These are phyloP conservation scores for Rhabditophanes sp. DNA, from an alignment of 2,888 invertebrate species.

Conservation along the genomic window DNA sequence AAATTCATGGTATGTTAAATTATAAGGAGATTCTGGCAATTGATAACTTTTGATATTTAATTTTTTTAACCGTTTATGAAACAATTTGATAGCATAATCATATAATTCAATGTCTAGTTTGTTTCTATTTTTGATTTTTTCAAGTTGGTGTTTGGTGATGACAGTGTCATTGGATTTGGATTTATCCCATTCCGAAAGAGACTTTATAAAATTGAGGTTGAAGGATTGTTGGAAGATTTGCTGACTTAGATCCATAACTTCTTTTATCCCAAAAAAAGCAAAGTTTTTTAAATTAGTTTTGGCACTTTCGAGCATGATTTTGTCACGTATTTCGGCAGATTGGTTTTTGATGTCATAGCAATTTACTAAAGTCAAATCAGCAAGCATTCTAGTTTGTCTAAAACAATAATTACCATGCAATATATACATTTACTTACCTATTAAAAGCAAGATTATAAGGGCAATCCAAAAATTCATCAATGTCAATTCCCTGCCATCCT, in stretches of 20 bases:
- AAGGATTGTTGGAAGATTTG: conserved; percentile 75
- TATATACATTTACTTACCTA: conserved; percentile 46
- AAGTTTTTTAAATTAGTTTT: conserved; percentile 75
- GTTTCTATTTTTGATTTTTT: conserved; percentile 64
- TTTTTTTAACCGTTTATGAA: conserved; percentile 94
- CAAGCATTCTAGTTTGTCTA: conserved; percentile 81
- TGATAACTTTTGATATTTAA: neutral
- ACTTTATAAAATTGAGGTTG: conserved; percentile 49
- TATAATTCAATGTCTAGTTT: conserved; percentile 79
- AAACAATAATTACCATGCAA: conserved; percentile 1
- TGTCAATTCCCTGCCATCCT: conserved; percentile 54
- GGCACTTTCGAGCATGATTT: conserved; percentile 78
- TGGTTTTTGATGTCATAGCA: conserved; percentile 61
- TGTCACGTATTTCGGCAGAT: conserved; percentile 48
- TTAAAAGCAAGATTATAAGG: conserved; percentile 84
- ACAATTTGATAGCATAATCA: conserved; percentile 71
- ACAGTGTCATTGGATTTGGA: conserved; percentile 69
- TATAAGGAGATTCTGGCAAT: no score
- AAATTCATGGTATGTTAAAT: no score
- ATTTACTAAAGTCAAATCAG: conserved; percentile 78
- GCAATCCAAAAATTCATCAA: conserved; percentile 78
- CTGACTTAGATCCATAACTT: conserved; percentile 60
- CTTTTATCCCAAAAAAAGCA: conserved; percentile 92
- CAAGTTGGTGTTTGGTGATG: conserved; percentile 60
- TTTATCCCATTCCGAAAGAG: conserved; percentile 32